Conservation (phyloP, 2,797 vertebrate genomes). For the Rachycentron canadum region DNA sequence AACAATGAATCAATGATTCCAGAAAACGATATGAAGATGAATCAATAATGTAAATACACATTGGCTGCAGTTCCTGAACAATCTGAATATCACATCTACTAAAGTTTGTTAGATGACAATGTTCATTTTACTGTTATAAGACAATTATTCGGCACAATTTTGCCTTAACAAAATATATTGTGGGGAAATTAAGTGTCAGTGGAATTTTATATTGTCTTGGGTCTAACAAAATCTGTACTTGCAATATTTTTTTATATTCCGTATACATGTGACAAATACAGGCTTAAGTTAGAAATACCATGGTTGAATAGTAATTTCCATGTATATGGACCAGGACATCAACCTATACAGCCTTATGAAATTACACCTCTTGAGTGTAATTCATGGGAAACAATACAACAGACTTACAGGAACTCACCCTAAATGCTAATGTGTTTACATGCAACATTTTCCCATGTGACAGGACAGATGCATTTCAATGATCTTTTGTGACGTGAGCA, state of each 20-base stretch:
- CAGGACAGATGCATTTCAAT: background rate
- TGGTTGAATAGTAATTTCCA: background rate
- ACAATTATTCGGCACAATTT: background rate
- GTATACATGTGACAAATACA: background rate
- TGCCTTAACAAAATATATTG: background rate
- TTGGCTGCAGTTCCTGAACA: background rate
- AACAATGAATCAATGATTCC: background rate
- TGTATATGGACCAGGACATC: background rate
- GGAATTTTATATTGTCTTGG: background rate
- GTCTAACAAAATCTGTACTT: background rate
- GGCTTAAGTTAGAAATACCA: background rate
- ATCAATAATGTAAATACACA: background rate
- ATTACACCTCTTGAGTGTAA: background rate
- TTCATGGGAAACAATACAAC: background rate
- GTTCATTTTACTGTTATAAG: background rate
- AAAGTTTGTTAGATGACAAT: background rate
- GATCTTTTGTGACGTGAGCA: conserved; percentile 33
- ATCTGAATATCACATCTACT: background rate
- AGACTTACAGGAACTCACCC: background rate
- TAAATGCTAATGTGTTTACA: background rate
- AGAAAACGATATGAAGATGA: background rate
- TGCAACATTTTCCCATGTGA: background rate
- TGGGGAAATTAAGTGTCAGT: no score
- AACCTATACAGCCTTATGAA: background rate
- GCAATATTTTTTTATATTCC: background rate